Percentiles rank a stretch among this genome's conserved stretches.
Conservation (phyloP, 2,113 vertebrate genomes). For the Psittacara wagleri region DNA sequence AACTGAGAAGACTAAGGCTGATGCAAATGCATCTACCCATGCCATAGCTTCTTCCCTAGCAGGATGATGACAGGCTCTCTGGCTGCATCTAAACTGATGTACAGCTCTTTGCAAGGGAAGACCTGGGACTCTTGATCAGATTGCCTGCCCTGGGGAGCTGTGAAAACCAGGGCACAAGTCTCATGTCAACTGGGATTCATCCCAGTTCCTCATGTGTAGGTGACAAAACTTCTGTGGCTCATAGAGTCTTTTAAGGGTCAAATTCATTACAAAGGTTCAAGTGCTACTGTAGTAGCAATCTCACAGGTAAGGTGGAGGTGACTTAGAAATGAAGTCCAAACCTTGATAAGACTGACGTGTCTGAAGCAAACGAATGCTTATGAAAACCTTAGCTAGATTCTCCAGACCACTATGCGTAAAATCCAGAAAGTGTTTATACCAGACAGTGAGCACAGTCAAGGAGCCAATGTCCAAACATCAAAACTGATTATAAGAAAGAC, state of each 20-base stretch:
- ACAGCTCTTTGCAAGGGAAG: not conserved
- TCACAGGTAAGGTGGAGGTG: not conserved
- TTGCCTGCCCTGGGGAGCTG: not conserved
- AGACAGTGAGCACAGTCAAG: not conserved
- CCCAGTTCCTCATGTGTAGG: not conserved
- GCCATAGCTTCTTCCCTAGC: not conserved
- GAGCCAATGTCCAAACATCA: not conserved
- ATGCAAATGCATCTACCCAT: not conserved
- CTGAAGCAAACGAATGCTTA: not conserved
- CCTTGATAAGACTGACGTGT: not conserved
- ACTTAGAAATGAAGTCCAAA: not conserved
- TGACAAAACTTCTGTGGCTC: not conserved
- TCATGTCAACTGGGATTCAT: not conserved
- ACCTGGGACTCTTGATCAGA: not conserved
- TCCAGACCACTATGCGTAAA: not conserved
- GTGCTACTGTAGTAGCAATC: not conserved
- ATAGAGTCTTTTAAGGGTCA: not conserved
- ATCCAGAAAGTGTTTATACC: not conserved
- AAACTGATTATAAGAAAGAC: not conserved
- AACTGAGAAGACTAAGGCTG: not conserved
- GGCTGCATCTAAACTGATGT: not conserved
- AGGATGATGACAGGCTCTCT: not conserved
- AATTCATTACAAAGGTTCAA: not conserved
- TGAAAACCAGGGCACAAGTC: not conserved
- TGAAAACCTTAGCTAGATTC: not conserved